Conservation (phyloP, 2,888 invertebrate genomes). For the Ochropacha duplaris region DNA sequence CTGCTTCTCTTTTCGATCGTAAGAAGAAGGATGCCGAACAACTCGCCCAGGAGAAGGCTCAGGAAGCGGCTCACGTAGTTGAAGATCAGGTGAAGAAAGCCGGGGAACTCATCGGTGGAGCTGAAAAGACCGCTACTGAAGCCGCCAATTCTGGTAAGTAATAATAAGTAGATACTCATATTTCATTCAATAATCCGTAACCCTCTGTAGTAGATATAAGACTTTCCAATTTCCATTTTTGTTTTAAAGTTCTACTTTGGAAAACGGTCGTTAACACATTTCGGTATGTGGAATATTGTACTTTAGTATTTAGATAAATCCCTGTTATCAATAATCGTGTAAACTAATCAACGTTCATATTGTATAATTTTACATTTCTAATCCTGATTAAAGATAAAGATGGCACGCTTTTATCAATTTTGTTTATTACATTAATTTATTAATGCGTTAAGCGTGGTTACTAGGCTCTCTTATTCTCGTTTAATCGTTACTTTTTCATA, state of each 20-base stretch:
- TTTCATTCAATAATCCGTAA: no score
- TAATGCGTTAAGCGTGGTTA: not conserved
- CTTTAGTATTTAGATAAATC: no score
- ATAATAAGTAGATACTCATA: no score
- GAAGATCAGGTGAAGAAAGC: conserved; percentile 86
- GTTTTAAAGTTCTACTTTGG: no score
- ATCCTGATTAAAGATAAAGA: not conserved
- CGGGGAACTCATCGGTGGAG: conserved; percentile 83
- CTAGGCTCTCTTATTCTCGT: no score
- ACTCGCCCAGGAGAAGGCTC: conserved; percentile 84
- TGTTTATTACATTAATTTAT: not conserved
- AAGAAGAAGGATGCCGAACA: conserved; percentile 89
- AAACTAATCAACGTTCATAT: no score
- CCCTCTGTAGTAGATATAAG: no score
- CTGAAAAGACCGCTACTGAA: conserved; percentile 80
- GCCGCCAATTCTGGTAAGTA: conserved; percentile 69
- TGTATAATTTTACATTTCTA: not conserved
- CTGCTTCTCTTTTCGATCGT: conserved; percentile 86
- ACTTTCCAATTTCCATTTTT: no score
- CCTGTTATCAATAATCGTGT: no score
- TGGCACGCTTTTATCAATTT: not conserved
- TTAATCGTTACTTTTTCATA: no score
- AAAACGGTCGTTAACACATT: no score
- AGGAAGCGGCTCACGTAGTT: conserved; percentile 83
- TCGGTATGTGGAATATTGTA: no score